phyloP scores from a whole-genome alignment of 1,140 invertebrate species.

The Sitobion miscanthi region DNA sequence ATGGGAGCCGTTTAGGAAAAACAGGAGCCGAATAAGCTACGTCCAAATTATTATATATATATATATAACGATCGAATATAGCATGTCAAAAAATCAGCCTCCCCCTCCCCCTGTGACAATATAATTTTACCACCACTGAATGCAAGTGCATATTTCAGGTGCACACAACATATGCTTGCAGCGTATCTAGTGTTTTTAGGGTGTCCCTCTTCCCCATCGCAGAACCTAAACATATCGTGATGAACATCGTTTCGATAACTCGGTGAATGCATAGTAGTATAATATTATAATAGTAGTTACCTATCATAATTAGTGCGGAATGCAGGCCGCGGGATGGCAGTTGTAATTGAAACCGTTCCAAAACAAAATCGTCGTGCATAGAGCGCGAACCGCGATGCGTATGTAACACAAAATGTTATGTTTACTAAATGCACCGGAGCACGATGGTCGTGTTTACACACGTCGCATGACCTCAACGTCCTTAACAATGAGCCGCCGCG shows the following conservation, averaged over 20 bases:
- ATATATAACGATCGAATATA: too few species aligned
- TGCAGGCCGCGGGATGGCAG: not conserved
- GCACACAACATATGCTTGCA: too few species aligned
- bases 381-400: not conserved
- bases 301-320: not conserved
- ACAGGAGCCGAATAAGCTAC: too few species aligned
- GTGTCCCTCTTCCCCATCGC: too few species aligned
- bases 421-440: not conserved
- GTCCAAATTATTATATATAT: too few species aligned
- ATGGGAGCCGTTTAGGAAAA: too few species aligned
- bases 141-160: too few species aligned
- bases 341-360: not conserved
- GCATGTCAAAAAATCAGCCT: too few species aligned
- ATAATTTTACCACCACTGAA: too few species aligned
- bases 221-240: not conserved
- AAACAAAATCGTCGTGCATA: not conserved
- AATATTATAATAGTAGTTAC: too few species aligned
- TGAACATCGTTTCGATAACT: not conserved
- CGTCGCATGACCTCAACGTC: constrained; percentile 27
- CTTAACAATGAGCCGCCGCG: not conserved
- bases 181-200: too few species aligned
- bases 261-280: not conserved
- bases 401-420: not conserved
- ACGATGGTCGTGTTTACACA: not conserved
- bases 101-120: too few species aligned